phyloP scores from a whole-genome alignment of 2,113 vertebrate genomes.

The Ceyx cyanopectus region DNA sequence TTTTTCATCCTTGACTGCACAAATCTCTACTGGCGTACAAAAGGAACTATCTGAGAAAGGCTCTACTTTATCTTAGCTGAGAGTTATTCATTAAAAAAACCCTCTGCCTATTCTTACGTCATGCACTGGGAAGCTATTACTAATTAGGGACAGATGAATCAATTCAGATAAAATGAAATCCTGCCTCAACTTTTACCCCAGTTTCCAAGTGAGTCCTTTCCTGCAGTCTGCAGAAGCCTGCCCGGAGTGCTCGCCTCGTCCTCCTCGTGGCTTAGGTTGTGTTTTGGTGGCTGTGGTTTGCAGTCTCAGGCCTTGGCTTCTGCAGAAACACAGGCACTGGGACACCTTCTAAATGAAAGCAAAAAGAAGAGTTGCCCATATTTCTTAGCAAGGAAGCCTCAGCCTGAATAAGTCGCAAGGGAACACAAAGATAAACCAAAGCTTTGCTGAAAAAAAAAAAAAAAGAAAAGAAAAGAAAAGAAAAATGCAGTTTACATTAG shows the following conservation, averaged over 20 bases:
- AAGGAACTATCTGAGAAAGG: not conserved
- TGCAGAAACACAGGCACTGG: not conserved
- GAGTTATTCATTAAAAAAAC: slow-evolving; percentile 8
- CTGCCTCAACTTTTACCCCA: slow-evolving; percentile 58
- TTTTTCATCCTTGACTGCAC: slow-evolving; percentile 31
- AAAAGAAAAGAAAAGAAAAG: not conserved
- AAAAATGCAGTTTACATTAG: slow-evolving; percentile 10
- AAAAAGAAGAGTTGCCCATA: not conserved
- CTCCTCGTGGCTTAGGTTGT: not conserved
- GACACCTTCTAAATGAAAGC: not conserved
- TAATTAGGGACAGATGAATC: slow-evolving; percentile 60
- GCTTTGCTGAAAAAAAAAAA: not conserved
- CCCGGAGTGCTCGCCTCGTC: not conserved
- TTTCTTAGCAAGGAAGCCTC: not conserved
- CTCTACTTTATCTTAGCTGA: not conserved
- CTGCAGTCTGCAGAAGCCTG: not conserved
- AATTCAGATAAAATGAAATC: slow-evolving; percentile 35
- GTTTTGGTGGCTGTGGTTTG: not conserved
- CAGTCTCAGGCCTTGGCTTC: not conserved
- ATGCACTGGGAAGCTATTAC: slow-evolving; percentile 50
- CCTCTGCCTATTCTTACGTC: slow-evolving; percentile 3
- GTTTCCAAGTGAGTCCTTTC: not conserved
- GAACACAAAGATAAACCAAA: slow-evolving; percentile 7
- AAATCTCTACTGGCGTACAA: not conserved
- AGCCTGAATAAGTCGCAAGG: slow-evolving; percentile 3